A percentile compares a stretch with the other conserved stretches of the same genome.
Evolutionary conservation across 2,797 vertebrate genomes (phyloP).

Genomic region (Thunnus albacares): DNA sequence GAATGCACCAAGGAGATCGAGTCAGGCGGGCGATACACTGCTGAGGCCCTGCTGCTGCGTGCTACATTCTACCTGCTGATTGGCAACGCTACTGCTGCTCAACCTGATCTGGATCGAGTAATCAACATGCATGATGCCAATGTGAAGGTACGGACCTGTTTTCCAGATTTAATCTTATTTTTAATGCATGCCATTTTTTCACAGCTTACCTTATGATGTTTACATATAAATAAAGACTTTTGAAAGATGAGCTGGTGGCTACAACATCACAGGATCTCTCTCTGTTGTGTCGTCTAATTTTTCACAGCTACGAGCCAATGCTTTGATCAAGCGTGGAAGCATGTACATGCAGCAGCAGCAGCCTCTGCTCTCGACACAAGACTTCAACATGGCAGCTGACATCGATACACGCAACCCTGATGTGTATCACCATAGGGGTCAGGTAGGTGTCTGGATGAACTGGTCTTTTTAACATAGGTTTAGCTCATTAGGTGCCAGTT

Average conservation of each 20-base stretch:
- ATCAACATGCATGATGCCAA: constrained; percentile 95
- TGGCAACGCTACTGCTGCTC: constrained; percentile 94
- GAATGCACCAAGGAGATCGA: constrained; percentile 99
- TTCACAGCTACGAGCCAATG: constrained; percentile 93
- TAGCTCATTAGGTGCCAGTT: background rate
- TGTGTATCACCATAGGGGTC: constrained; percentile 97
- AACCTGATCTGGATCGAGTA: constrained; percentile 96
- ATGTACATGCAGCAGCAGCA: constrained; percentile 99
- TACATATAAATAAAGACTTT: background rate
- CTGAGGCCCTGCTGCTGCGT: constrained; percentile 95
- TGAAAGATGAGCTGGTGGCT: background rate
- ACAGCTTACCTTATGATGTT: background rate
- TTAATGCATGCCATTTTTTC: background rate
- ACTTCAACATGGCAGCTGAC: constrained; percentile 97
- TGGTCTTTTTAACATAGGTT: background rate
- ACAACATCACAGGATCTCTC: background rate
- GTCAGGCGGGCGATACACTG: constrained; percentile 91
- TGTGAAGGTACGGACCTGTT: constrained; percentile 89
- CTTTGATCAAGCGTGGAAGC: constrained; percentile 97
- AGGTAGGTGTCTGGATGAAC: constrained; percentile 83
- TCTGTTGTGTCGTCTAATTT: background rate
- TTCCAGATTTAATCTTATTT: background rate
- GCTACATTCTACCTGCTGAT: constrained; percentile 99
- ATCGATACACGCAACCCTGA: constrained; percentile 95
- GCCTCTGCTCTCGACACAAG: constrained; percentile 93